Percentiles rank a stretch among this genome's conserved stretches.
These are phyloP conservation scores for Leuciscus idus DNA, from an alignment of 2,113 vertebrate genomes.

Conservation along the genomic window DNA sequence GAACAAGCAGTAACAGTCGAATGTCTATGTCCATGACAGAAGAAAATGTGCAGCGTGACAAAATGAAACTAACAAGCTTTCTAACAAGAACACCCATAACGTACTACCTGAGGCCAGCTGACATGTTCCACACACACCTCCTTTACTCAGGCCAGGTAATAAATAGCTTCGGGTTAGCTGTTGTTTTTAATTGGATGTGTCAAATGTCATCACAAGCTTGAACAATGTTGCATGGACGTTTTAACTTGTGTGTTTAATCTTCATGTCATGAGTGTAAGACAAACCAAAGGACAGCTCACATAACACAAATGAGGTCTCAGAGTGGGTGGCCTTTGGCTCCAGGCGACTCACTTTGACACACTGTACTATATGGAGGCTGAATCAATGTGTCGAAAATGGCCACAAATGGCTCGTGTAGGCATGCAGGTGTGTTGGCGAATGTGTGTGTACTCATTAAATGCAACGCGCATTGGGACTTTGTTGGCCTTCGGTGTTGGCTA, in stretches of 20 bases:
- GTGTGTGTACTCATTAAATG: conserved; percentile 31
- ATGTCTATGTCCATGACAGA: not conserved
- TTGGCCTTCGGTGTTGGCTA: conserved; percentile 14
- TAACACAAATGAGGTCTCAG: conserved; percentile 47
- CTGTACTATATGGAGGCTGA: not conserved
- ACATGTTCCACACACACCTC: not conserved
- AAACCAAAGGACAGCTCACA: conserved; percentile 23
- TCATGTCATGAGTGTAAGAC: conserved; percentile 24
- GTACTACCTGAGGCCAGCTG: not conserved
- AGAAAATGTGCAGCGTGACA: not conserved
- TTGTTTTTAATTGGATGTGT: conserved; percentile 55
- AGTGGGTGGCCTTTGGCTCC: conserved; percentile 23
- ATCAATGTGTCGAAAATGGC: not conserved
- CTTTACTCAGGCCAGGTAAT: not conserved
- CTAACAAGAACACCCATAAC: conserved; percentile 8
- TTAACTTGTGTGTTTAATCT: conserved; percentile 13
- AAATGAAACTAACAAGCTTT: conserved; percentile 22
- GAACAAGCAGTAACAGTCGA: not conserved
- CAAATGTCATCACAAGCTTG: conserved; percentile 16
- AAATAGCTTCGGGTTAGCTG: conserved; percentile 13
- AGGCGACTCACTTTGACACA: conserved; percentile 28
- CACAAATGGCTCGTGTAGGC: not conserved
- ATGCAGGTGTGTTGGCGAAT: not conserved
- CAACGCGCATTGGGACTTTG: conserved; percentile 1
- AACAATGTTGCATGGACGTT: not conserved